A percentile compares a stretch with the other conserved stretches of the same genome.
Evolutionary conservation across 2,113 vertebrate species (phyloP).

Genomic region (Equus quagga): DNA sequence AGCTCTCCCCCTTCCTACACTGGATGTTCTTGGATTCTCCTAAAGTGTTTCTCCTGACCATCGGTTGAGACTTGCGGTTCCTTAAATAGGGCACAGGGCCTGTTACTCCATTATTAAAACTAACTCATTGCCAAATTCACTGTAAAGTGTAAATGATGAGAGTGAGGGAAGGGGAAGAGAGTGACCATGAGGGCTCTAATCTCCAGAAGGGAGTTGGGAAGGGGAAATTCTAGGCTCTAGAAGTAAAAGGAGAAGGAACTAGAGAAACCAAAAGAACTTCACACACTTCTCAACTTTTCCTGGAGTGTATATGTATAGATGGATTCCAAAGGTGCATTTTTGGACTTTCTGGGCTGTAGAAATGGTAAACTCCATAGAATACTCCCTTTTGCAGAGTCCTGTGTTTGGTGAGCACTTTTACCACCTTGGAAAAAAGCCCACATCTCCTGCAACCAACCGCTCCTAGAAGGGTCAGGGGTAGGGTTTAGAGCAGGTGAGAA

Average conservation of each 20-base stretch:
- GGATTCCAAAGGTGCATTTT: not conserved
- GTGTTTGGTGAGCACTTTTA: not conserved
- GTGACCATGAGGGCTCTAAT: not conserved
- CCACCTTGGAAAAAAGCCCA: not conserved
- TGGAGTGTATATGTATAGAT: not conserved
- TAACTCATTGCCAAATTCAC: not conserved
- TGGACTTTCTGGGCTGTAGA: not conserved
- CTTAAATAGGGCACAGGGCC: not conserved
- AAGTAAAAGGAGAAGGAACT: not conserved
- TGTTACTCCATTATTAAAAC: not conserved
- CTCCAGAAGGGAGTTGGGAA: not conserved
- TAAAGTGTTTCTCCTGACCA: not conserved
- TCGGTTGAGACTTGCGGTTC: not conserved
- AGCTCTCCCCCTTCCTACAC: not conserved
- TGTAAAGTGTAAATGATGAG: not conserved
- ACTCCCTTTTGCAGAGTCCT: not conserved
- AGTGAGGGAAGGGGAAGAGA: not conserved
- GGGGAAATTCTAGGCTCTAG: not conserved
- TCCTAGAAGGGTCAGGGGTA: not conserved
- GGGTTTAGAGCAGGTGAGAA: not conserved
- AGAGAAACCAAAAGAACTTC: not conserved
- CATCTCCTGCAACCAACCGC: not conserved
- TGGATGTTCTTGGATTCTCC: not conserved
- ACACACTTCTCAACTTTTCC: not conserved
- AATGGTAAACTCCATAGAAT: not conserved